Percentiles rank a stretch among this genome's conserved stretches.
Evolutionary conservation across 2,888 invertebrate genomes (phyloP).

Genomic region (Siphonodentalium dalli): DNA sequence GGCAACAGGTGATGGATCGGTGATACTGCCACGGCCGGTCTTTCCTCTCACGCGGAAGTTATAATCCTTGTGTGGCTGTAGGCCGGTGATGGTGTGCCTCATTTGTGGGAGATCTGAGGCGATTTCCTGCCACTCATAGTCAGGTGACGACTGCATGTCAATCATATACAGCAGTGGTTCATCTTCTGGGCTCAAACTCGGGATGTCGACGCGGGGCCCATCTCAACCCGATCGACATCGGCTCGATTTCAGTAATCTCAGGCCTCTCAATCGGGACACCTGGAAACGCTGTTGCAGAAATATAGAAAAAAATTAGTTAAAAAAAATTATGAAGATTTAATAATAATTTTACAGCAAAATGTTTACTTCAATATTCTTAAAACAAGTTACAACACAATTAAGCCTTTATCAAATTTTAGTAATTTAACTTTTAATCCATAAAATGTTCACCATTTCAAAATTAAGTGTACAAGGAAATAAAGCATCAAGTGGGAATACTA

Average conservation of each 20-base stretch:
- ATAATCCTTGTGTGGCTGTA: constrained; percentile 90
- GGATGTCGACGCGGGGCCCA: constrained; percentile 53
- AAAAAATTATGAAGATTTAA: too few relatives aligned
- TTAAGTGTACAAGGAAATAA: too few relatives aligned
- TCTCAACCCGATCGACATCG: constrained; percentile 41
- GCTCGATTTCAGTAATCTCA: constrained; percentile 47
- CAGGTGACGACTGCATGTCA: constrained; percentile 42
- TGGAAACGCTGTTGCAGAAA: constrained; percentile 41
- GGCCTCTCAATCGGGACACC: constrained; percentile 53
- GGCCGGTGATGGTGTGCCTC: constrained; percentile 40
- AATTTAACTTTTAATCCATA: too few relatives aligned
- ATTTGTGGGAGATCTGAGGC: constrained; percentile 44
- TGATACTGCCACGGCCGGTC: constrained; percentile 88
- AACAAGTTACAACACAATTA: too few relatives aligned
- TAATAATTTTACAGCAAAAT: too few relatives aligned
- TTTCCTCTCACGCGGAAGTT: constrained; percentile 94
- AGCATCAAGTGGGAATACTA: too few relatives aligned
- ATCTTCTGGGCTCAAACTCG: constrained; percentile 40
- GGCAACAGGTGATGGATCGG: constrained; percentile 94
- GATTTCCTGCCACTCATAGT: constrained; percentile 41
- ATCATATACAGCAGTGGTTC: constrained; percentile 53
- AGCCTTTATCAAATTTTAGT: too few relatives aligned
- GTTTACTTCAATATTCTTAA: too few relatives aligned
- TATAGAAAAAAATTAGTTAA: neutral
- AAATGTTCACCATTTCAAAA: too few relatives aligned